These are phyloP conservation scores for Xenopus borealis DNA, from an alignment of 2,113 vertebrate species.

Conservation along the genomic window DNA sequence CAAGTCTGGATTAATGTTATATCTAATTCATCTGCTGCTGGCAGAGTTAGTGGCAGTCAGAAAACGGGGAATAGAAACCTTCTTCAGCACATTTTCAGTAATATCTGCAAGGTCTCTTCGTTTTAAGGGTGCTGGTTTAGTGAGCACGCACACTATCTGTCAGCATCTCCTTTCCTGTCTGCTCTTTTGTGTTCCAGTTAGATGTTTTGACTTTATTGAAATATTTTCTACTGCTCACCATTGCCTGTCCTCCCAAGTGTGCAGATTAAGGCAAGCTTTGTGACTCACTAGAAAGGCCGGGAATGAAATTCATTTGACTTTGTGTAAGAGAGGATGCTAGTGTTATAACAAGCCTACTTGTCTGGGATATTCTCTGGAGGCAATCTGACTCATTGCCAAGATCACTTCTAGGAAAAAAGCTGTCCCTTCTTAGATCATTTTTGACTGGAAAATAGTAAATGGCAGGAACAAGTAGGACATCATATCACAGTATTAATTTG, in stretches of 20 bases:
- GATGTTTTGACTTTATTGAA: no score
- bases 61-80: neutral
- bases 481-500: conserved; percentile 2
- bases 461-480: no score
- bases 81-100: neutral
- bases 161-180: no score
- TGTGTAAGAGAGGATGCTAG: neutral
- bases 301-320: conserved; percentile 2
- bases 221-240: no score
- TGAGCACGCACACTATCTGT: no score
- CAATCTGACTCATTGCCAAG: conserved; percentile 20
- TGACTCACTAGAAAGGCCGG: neutral
- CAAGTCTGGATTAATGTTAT: no score
- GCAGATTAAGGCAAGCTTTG: neutral
- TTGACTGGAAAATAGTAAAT: conserved; percentile 15
- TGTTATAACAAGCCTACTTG: conserved; percentile 3
- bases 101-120: neutral
- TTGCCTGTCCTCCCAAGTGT: no score
- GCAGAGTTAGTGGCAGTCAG: no score
- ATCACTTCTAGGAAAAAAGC: conserved; percentile 29
- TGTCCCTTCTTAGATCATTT: conserved; percentile 28
- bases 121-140: no score
- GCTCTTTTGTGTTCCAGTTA: no score
- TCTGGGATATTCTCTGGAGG: conserved; percentile 15
- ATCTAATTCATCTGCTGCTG: no score